Conservation (phyloP, 2,797 vertebrate genomes). For the Eospalax fontanierii region DNA sequence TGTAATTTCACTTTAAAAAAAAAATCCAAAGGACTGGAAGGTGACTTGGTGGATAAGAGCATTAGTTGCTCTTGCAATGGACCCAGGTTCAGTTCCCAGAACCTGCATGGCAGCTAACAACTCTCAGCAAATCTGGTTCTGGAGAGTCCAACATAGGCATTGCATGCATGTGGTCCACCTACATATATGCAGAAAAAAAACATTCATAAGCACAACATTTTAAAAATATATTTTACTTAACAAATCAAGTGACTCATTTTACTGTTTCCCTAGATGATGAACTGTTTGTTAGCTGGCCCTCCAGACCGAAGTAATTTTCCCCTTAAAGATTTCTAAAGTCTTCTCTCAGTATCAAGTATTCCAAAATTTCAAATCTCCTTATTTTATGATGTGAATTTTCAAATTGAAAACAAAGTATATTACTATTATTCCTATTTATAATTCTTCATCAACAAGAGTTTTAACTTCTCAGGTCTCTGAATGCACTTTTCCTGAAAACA, state of each 20-base stretch:
- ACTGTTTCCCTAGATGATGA: not conserved
- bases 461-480: not conserved
- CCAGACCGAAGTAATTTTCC: not conserved
- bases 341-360: not conserved
- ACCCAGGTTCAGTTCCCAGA: too few species aligned
- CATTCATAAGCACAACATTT: too few species aligned
- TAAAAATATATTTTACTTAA: not conserved
- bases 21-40: not conserved
- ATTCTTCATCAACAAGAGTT: not conserved
- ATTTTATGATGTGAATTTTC: not conserved
- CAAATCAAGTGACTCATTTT: not conserved
- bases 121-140: too few species aligned
- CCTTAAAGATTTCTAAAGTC: not conserved
- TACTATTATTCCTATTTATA: too few species aligned
- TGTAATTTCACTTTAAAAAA: not conserved
- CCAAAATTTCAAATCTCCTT: not conserved
- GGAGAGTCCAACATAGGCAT: too few species aligned
- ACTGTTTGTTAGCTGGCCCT: not conserved
- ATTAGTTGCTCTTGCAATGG: too few species aligned
- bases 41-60: too few species aligned
- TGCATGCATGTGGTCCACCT: too few species aligned
- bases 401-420: not conserved
- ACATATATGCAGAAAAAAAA: too few species aligned
- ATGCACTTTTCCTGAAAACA: not conserved
- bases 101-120: too few species aligned